Conservation (phyloP, 2,113 vertebrate species). For the Bungarus multicinctus region DNA sequence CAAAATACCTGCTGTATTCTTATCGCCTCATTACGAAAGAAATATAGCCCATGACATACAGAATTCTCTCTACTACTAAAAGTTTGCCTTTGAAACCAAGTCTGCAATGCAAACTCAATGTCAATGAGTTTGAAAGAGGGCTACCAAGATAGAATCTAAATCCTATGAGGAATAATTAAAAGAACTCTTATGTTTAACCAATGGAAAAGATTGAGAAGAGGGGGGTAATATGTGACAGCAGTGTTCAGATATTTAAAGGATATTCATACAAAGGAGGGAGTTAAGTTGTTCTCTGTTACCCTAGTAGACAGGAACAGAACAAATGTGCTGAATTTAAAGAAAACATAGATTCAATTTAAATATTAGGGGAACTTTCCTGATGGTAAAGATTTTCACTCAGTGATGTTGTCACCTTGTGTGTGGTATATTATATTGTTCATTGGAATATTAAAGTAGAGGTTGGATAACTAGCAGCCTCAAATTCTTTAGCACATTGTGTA, state of each 20-base stretch:
- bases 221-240: not conserved
- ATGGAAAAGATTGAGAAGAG: not conserved
- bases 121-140: not conserved
- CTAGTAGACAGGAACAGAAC: not conserved
- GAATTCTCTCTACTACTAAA: not conserved
- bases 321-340: not conserved
- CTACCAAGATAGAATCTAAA: not conserved
- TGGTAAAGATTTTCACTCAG: not conserved
- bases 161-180: not conserved
- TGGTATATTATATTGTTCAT: not conserved
- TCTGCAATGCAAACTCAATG: not conserved
- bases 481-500: not conserved
- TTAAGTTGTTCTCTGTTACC: not conserved
- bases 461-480: not conserved
- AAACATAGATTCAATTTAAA: not conserved
- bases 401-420: not conserved
- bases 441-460: not conserved
- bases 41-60: not conserved
- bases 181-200: not conserved
- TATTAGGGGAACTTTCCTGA: not conserved
- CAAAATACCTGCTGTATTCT: not conserved
- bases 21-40: not conserved
- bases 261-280: not conserved
- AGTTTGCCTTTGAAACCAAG: not conserved
- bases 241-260: not conserved